Percentiles rank a stretch among this genome's conserved stretches.
These are phyloP conservation scores for Hephaestus fuliginosus DNA, from an alignment of 2,797 vertebrate species.

Conservation along the genomic window DNA sequence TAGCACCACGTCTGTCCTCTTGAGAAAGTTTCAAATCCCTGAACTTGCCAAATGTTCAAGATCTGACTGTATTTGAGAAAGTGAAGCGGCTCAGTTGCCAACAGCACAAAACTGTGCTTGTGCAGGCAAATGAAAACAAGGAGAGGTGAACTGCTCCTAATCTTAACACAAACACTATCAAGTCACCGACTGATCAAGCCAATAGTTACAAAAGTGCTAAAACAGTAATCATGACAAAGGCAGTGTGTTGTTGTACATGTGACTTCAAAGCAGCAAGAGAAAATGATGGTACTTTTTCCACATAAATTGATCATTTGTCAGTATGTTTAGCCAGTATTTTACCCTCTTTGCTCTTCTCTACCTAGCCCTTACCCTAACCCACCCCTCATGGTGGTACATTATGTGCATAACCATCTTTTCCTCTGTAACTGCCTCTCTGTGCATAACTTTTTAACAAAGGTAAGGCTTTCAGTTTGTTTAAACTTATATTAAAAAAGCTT, in stretches of 20 bases:
- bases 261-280: conserved; percentile 9
- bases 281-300: conserved; percentile 12
- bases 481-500: neutral
- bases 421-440: neutral
- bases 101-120: conserved; percentile 51
- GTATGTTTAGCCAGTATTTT: neutral
- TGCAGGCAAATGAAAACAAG: conserved; percentile 65
- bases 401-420: neutral
- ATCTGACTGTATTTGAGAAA: conserved; percentile 29
- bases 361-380: neutral
- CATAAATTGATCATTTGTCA: conserved; percentile 13
- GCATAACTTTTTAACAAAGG: neutral
- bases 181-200: conserved; percentile 49
- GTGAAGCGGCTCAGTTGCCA: conserved; percentile 36
- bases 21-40: conserved; percentile 33
- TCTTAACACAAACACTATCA: conserved; percentile 63
- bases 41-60: conserved; percentile 32
- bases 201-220: conserved; percentile 47
- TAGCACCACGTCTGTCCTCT: conserved; percentile 27
- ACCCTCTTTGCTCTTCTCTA: neutral
- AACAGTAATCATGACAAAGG: conserved; percentile 60
- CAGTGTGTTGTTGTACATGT: conserved; percentile 20
- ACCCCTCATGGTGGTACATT: neutral
- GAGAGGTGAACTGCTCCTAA: conserved; percentile 65
- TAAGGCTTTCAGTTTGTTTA: neutral